Evolutionary conservation across 2,797 vertebrate species (phyloP), one percentile per base, ranked within the genome.

Genomic region (Octomys mimax): DNA sequence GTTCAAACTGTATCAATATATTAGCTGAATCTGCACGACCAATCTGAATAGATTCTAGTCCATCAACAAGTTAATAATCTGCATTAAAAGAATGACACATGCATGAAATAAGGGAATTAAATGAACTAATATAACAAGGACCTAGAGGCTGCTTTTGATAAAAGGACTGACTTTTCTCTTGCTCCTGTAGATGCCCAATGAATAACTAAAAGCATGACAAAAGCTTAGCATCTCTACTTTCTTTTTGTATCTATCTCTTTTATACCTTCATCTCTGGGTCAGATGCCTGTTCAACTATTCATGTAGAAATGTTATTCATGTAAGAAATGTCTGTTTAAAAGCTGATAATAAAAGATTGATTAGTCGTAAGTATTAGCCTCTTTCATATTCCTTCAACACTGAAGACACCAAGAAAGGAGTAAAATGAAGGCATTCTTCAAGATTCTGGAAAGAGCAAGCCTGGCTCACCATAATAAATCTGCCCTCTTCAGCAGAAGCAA

Each of bases 51-150:
- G 5, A 31, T 46, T 18, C n/a, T 85, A 57, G 22, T 14, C 33
- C 36, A 64, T 62, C 14, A 92, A 85, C 13, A 95, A 92, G 19
- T 86, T 87, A 68, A 86, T 22, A 64, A 28, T 68, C 8, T 89
- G 81, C 22, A 68, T 62, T 39, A 84, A 91, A 81, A 94, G 11
- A 86, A 86, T 92, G 31, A 57, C 28, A 80, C 1, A 46, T 21
- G 64, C 1, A 68, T n/a, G 89, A 79, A 62, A 62, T 90, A 54
- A 83, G 78, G 5, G 33, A 92, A 33, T 9, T 14, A 92, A 94
- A 95, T 33, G 26, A 95, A 46, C 13, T 71, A 62, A 85, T 26
- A 13, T n/a, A 78, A 92, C n/a, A 59, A 75, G 19, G 57, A 62
- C 5, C 80, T 73, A 88, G 39, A 81, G 36, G 33, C 21, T 81